Evolutionary conservation across 2,113 vertebrate genomes (phyloP), one percentile per base, ranked within the genome.

Genomic region (Sylvilagus bachmani): DNA sequence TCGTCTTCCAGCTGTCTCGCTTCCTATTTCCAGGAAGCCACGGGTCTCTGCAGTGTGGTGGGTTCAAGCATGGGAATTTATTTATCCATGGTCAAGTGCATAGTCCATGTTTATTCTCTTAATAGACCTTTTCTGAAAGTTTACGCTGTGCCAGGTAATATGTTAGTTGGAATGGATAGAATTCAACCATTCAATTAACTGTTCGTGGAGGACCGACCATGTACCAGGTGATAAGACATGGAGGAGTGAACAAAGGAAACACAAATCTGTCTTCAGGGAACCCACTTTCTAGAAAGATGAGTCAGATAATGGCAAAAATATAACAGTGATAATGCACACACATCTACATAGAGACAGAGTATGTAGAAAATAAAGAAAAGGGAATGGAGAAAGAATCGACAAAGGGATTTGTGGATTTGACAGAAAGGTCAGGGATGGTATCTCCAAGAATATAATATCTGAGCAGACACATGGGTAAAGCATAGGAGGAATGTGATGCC

Each of bases 1-100:
- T 85, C 95, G 64, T 96, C 86, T 97, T 97, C 96, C 97, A 98
- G 98, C 98, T 98, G 98, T 33, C 95, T 95, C 84, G 64, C 92
- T 97, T 97, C 86, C 92, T 93, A 96, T 61, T 96, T 97, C 69
- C 95, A 53, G 77, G 58, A 97, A 85, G 92, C 77, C 83, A 55
- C 8, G 83, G 79, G 93, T 86, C 96, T 95, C 64, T 88, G 80
- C 93, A 55, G 93, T 95, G 73, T 95, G 93, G 73, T 7, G 22
- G 89, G 96, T 94, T 96, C 22, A 95, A 89, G 94, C 96, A 84
- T 17, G 31, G 89, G 83, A 70, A 89, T 95, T 92, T 69, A 89
- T 93, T 86, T 95, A 93, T 80, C 62, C 51, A 36, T 17, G 4
- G 51, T 86, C 79, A 89, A 91, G 89, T 36, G 38, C 93, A 89